Evolutionary conservation across 2,888 invertebrate species (phyloP).

Genomic region (Cephus rjabovi): DNA sequence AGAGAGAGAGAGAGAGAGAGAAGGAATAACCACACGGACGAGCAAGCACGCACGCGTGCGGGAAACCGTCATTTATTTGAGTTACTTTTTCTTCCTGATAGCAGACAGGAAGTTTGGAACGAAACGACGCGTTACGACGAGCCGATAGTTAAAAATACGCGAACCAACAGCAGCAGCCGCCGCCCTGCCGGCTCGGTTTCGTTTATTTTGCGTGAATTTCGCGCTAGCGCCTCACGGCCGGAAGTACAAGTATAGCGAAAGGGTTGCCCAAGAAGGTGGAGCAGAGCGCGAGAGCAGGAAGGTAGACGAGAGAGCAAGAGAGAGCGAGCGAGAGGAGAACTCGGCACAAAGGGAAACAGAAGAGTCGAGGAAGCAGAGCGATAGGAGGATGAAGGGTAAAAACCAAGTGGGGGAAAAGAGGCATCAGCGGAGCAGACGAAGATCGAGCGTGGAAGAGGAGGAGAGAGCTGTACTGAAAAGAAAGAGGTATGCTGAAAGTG

Average conservation of each 20-base stretch:
- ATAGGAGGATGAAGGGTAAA: constrained; percentile 11
- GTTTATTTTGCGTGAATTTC: constrained; percentile 58
- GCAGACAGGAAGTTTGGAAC: constrained; percentile 51
- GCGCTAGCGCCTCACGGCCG: constrained; percentile 52
- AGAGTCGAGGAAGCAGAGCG: constrained; percentile 18
- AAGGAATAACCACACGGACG: neutral
- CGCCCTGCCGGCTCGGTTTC: constrained; percentile 20
- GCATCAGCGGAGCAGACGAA: constrained; percentile 1
- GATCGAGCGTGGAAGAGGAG: constrained; percentile 18
- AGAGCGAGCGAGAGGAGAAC: constrained; percentile 10
- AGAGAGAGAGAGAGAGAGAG: constrained; percentile 10
- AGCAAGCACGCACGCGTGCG: neutral
- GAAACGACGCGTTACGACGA: constrained; percentile 37
- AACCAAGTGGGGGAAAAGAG: neutral
- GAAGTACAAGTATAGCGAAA: constrained; percentile 59
- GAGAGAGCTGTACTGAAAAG: constrained; percentile 18
- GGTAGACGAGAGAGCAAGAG: constrained; percentile 2
- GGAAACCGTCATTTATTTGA: constrained; percentile 12
- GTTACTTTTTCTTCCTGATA: constrained; percentile 35
- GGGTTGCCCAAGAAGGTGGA: constrained; percentile 17
- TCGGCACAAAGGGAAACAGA: constrained; percentile 14
- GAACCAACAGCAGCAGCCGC: neutral
- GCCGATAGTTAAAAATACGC: constrained; percentile 49
- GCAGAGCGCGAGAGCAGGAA: neutral
- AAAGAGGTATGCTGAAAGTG: constrained; percentile 29